These are phyloP conservation scores for Polylopha cassiicola DNA, from an alignment of 2,888 invertebrate genomes.

Conservation along the genomic window DNA sequence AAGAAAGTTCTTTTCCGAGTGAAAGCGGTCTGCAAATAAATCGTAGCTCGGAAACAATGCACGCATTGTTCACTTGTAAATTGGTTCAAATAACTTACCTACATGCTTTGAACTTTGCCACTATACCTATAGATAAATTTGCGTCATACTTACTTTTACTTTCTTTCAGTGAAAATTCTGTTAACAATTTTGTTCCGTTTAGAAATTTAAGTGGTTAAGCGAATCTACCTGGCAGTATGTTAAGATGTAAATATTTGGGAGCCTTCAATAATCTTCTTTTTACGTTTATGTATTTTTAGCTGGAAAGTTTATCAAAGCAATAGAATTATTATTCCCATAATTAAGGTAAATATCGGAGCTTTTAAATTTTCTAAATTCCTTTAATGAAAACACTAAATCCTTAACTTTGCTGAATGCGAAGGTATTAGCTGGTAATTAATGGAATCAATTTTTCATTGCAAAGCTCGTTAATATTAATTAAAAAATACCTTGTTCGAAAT, in stretches of 20 bases:
- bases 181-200: background rate
- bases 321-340: background rate
- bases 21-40: slow-evolving; percentile 65
- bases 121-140: slow-evolving; percentile 29
- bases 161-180: background rate
- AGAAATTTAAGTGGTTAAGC: background rate
- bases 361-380: slow-evolving; percentile 15
- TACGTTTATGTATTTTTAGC: too few species aligned
- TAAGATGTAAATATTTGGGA: too few species aligned
- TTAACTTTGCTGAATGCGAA: slow-evolving; percentile 17
- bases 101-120: slow-evolving; percentile 41
- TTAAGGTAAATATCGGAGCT: background rate
- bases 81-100: slow-evolving; percentile 56
- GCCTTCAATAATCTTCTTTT: too few species aligned
- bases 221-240: too few species aligned
- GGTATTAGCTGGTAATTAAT: slow-evolving; percentile 23
- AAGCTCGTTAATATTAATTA: slow-evolving; percentile 14
- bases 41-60: slow-evolving; percentile 64
- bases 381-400: slow-evolving; percentile 26
- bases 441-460: slow-evolving; percentile 22
- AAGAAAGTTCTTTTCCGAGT: slow-evolving; percentile 61
- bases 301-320: too few species aligned
- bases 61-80: slow-evolving; percentile 66
- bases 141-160: slow-evolving; percentile 14
- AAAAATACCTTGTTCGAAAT: background rate